These are phyloP conservation scores for Smithornis capensis DNA, from an alignment of 2,113 vertebrate species.

Conservation along the genomic window DNA sequence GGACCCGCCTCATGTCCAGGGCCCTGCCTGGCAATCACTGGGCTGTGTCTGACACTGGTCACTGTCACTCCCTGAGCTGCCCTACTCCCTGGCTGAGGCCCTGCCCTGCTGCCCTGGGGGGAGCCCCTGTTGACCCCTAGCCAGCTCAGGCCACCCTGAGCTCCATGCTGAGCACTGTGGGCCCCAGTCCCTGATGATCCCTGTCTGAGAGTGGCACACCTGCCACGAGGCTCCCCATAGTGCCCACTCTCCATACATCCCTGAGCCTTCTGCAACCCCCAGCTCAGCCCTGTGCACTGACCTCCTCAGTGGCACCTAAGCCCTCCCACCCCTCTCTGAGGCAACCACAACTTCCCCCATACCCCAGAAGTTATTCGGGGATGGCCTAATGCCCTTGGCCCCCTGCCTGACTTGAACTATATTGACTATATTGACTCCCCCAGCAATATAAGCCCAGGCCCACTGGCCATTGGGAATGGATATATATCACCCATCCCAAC, in stretches of 20 bases:
- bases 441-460: neutral
- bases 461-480: rapidly evolving
- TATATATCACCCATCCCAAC: neutral
- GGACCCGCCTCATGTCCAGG: neutral
- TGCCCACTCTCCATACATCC: rapidly evolving
- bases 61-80: rapidly evolving
- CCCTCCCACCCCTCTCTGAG: rapidly evolving
- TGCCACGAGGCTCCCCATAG: rapidly evolving
- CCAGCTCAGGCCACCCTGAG: neutral
- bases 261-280: rapidly evolving
- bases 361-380: neutral
- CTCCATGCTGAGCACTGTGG: rapidly evolving
- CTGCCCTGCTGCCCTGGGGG: rapidly evolving
- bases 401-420: neutral
- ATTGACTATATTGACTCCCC: rapidly evolving
- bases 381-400: rapidly evolving
- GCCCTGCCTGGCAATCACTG: neutral
- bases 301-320: neutral
- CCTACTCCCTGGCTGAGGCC: rapidly evolving
- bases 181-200: rapidly evolving
- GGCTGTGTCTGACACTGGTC: neutral
- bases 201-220: rapidly evolving
- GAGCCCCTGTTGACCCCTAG: rapidly evolving
- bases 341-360: neutral
- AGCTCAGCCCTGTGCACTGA: rapidly evolving